Evolutionary conservation across 2,113 vertebrate genomes (phyloP).

Genomic region (Ameiurus melas): DNA sequence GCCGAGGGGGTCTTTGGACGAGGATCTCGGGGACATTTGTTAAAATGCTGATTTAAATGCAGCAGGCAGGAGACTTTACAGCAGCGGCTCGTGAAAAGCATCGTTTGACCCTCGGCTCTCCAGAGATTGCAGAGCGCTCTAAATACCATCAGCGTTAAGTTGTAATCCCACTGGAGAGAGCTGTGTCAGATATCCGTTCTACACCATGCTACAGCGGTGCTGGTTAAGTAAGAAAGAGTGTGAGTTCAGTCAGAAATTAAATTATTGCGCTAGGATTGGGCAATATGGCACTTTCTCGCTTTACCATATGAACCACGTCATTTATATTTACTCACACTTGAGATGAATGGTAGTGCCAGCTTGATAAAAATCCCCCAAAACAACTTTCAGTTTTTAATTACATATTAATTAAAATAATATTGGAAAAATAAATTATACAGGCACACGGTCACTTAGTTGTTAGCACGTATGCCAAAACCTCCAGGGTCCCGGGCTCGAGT

Average conservation of each 20-base stretch:
- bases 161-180: constrained; percentile 29
- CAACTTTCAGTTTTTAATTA: neutral
- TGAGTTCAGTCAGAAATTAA: neutral
- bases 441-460: too few relatives aligned
- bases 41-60: constrained; percentile 73
- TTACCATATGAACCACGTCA: neutral
- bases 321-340: neutral
- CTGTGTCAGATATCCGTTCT: neutral
- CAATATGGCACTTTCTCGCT: neutral
- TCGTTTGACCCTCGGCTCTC: constrained; percentile 51
- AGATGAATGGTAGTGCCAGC: neutral
- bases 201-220: neutral
- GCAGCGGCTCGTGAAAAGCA: constrained; percentile 51
- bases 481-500: too few relatives aligned
- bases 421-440: neutral
- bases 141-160: constrained; percentile 38
- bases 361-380: neutral
- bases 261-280: neutral
- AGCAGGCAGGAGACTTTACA: constrained; percentile 54
- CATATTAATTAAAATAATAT: neutral
- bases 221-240: neutral
- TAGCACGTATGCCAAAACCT: too few relatives aligned
- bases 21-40: constrained; percentile 64
- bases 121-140: constrained; percentile 38
- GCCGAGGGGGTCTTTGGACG: constrained; percentile 55